Evolutionary conservation across 2,797 vertebrate species (phyloP), one percentile per base, ranked within the genome.

Genomic region (Thamnophis elegans): DNA sequence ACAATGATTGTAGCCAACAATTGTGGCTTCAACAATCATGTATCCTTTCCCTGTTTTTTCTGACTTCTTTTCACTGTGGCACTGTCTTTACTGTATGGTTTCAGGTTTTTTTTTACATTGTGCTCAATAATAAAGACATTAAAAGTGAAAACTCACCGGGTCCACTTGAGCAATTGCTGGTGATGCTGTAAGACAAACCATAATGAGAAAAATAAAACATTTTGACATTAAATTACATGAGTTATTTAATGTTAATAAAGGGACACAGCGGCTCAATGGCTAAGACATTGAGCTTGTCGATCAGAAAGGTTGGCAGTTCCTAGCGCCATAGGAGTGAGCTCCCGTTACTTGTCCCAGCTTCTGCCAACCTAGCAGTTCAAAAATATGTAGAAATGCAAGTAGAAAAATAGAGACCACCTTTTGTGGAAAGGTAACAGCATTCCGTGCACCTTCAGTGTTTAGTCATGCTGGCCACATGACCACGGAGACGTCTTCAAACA

Each of bases 161-260:
- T 51, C 26, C 82, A 8, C 22, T 14, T 54, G 55, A 87, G 68
- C 85, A 88, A 42, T 60, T 18, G 55, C 28, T 88, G 60, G n/a
- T 32, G n/a, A 9, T 60, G 28, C 92, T 93, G 51, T 51, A 93
- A 93, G 85, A 93, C 47, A 88, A 56, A 16, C 51, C 86, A 9
- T 16, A 62, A 14, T 26, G 88, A 82, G 65, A 85, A 78, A 51
- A 82, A 16, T 28, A 14, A n/a, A 86, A 62, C 4, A 22, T 28
- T 54, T 59, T 78, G 26, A 78, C 36, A 82, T n/a, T 12, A 68
- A 32, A n/a, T 62, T 62, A n/a, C 26, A 62, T 62, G 26, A 28
- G 4, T 28, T 62, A 62, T 62, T 62, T 62, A 62, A n/a, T 62
- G 26, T 62, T 32, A 22, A 14, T 78, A 25, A 51, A 51, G 47